These are phyloP conservation scores for Parapristionchus giblindavisi DNA, from an alignment of 2,888 invertebrate species.

Conservation along the genomic window DNA sequence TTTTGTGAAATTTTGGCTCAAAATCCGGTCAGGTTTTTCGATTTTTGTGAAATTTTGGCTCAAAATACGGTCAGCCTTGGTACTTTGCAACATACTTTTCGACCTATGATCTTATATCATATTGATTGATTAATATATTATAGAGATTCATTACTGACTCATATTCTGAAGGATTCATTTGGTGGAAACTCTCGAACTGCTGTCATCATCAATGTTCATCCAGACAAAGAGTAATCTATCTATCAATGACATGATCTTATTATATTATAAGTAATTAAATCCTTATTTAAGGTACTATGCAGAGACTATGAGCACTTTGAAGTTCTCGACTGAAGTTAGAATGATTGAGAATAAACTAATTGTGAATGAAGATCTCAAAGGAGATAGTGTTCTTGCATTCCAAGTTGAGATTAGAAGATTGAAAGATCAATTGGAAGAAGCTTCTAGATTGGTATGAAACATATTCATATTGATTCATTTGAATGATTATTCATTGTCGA, in stretches of 20 bases:
- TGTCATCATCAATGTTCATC: slow-evolving; percentile 72
- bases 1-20: too few relatives aligned
- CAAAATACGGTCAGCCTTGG: too few relatives aligned
- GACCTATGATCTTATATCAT: too few relatives aligned
- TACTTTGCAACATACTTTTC: too few relatives aligned
- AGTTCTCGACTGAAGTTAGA: slow-evolving; percentile 71
- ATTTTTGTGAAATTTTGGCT: too few relatives aligned
- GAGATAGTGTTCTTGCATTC: slow-evolving; percentile 69
- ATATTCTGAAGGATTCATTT: slow-evolving; percentile 71
- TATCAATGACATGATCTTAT: background rate
- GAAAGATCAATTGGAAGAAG: background rate
- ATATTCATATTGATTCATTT: background rate
- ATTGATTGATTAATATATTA: too few relatives aligned
- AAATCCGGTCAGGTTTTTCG: too few relatives aligned
- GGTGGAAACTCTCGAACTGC: slow-evolving; percentile 72
- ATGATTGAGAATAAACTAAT: slow-evolving; percentile 71
- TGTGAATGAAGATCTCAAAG: slow-evolving; percentile 71
- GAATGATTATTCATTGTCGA: background rate
- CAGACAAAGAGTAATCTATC: slow-evolving; percentile 69
- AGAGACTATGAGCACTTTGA: slow-evolving; percentile 71
- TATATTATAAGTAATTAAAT: too few relatives aligned
- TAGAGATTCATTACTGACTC: slow-evolving; percentile 72
- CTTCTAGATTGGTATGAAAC: background rate
- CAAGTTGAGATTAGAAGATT: slow-evolving; percentile 70
- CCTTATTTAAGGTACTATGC: slow-evolving; percentile 69